Evolutionary conservation across 2,797 vertebrate species (phyloP), one percentile per base, ranked within the genome.

Genomic region (Petrocephalus schoutedeni): DNA sequence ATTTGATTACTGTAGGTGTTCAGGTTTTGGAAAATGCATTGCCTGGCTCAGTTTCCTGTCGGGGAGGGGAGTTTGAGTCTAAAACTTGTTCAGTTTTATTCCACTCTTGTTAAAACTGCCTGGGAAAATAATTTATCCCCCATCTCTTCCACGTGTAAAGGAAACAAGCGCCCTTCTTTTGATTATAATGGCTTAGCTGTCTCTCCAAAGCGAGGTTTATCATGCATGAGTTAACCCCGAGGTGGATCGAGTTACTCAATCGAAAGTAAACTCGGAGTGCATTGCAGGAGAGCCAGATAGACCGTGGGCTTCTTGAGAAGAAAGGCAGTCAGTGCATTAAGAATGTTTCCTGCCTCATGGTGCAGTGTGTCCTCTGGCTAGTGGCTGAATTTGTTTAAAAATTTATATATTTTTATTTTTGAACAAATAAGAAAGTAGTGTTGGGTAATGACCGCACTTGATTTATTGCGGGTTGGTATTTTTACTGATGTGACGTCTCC

Each of bases 241-340:
- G 82, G 82, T 84, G 82, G 82, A 28, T 84, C n/a, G 49, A 84
- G 82, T 84, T 84, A 84, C 82, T 53, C 82, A 23, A 32, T 53
- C 49, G 82, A 53, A 54, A 84, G 82, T 56, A 84, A 84, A 53
- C 82, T 84, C 53, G 3, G 54, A 84, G 49, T 0, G 51, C 82
- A 53, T 54, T 23, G 10, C 51, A 2, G 49, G 10, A 1, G 4
- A 23, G 51, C n/a, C 45, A 28, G 91, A 45, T 19, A 45, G 71
- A 77, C 71, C 71, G 71, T 77, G 32, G 64, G 10, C 64, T 32
- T 36, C 64, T 36, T 71, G 28, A 71, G 64, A 36, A 71, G 64
- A 71, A 36, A 6, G 12, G 5, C 6, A 8, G 64, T 16, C 4
- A 16, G 36, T 45, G 71, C 36, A 16, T n/a, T 77, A 45, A 77